Percentiles rank a stretch among this genome's conserved stretches.
These are phyloP conservation scores for Malurus leucopterus DNA, from an alignment of 2,797 vertebrate genomes.

Conservation along the genomic window DNA sequence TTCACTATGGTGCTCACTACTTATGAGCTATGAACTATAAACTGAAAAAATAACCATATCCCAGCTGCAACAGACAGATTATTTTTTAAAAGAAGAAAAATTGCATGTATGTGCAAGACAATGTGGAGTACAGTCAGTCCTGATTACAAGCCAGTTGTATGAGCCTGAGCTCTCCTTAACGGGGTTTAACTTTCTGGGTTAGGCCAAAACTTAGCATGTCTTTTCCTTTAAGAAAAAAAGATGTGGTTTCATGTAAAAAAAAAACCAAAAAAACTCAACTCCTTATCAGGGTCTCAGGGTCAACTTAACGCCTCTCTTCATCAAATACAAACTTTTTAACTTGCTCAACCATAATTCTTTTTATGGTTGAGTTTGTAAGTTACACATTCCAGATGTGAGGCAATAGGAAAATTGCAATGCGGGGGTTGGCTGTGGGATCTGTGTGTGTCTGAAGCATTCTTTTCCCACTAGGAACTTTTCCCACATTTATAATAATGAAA, in stretches of 20 bases:
- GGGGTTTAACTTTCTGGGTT: not conserved
- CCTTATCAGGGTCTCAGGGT: conserved; percentile 19
- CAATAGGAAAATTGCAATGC: conserved; percentile 37
- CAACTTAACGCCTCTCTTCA: conserved; percentile 15
- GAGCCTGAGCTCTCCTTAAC: not conserved
- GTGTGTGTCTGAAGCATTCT: conserved; percentile 16
- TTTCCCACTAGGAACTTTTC: conserved; percentile 48
- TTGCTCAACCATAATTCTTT: conserved; percentile 29
- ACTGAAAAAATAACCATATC: not conserved
- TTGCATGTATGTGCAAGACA: not conserved
- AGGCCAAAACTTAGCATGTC: not conserved
- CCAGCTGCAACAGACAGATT: not conserved
- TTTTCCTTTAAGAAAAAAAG: conserved; percentile 1
- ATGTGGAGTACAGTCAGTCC: not conserved
- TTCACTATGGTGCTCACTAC: not conserved
- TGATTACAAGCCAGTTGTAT: conserved; percentile 10
- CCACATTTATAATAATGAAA: conserved; percentile 52
- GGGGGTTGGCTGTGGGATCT: conserved; percentile 19
- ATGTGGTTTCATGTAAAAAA: not conserved
- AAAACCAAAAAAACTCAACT: not conserved
- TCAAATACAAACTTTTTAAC: conserved; percentile 41
- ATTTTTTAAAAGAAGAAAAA: not conserved
- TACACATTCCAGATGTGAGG: conserved; percentile 57
- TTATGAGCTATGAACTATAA: not conserved
- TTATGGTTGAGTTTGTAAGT: conserved; percentile 42